Evolutionary conservation across 92 coral and sea anemone species (phyloP), one percentile per base, ranked within the genome.

Genomic region (Paramuricea clavata): DNA sequence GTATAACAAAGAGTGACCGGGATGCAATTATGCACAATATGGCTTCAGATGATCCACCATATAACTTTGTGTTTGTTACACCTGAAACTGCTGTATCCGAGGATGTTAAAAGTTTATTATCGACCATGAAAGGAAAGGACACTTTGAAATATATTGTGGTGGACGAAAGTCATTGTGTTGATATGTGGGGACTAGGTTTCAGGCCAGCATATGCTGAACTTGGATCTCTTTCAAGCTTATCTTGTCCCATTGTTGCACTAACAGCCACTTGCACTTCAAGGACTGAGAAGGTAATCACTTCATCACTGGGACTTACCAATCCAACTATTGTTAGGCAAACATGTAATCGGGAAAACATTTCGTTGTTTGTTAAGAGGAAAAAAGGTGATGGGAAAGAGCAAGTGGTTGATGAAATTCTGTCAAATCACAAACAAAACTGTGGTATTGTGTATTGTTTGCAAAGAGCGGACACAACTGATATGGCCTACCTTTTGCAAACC

Each of bases 161-260:
- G 4, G 89, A 89, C 57, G 94, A 92, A 47, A 69, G 90, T 43
- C 94, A 89, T 34, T 89, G 92, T 28, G 85, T 92, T 60, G 92
- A 92, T 68, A 49, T 72, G 30, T 92, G 95, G 95, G 93, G 95
- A n/a, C 85, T 74, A 62, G 78, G 85, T 74, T 92, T 92, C 57
- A 71, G 90, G 8, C 92, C 92, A 26, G 77, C 86, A 3, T 89
- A 92, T 82, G 74, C 89, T 41, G 67, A 86, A 13, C 88, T 92
- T 25, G 65, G 35, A 22, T 10, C 26, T 28, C 81, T 74, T 6
- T 13, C 81, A 0, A 49, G 33, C 17, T 49, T 74, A 49, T 2
- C 4, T 10, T 49, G 90, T 22, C 91, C 85, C 5, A 74, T 77
- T 35, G 23, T 91, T 16, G 87, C 88, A 6, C 54, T 87, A 84